Percentiles rank a stretch among this genome's conserved stretches.
Evolutionary conservation across 2,888 invertebrate species (phyloP).

Genomic region (Drosophila nr. perissopoda): DNA sequence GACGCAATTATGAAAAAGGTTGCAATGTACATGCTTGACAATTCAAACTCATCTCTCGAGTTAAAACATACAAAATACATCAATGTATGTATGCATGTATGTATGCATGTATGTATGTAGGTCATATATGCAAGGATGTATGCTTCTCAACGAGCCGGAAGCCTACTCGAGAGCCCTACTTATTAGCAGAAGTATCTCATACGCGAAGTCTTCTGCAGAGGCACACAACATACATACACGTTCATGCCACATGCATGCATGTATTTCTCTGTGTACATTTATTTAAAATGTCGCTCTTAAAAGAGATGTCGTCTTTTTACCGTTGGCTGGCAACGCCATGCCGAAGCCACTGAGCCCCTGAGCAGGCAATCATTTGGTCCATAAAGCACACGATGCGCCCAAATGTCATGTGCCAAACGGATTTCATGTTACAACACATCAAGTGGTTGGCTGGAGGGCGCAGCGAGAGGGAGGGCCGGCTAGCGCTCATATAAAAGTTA

Average conservation of each 20-base stretch:
- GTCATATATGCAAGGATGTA: background rate
- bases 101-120: background rate
- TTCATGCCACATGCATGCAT: background rate
- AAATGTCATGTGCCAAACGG: constrained; percentile 65
- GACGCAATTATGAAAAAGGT: background rate
- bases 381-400: constrained; percentile 72
- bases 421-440: constrained; percentile 63
- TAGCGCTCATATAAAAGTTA: constrained; percentile 52
- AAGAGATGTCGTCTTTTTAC: constrained; percentile 45
- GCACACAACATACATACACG: background rate
- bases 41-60: background rate
- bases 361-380: constrained; percentile 74
- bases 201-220: background rate
- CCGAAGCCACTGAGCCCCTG: constrained; percentile 58
- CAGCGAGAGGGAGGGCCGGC: background rate
- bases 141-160: constrained; percentile 3
- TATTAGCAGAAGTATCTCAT: constrained; percentile 44
- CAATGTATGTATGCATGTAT: background rate
- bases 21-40: too few relatives aligned
- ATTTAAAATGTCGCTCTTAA: constrained; percentile 34
- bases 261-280: constrained; percentile 5
- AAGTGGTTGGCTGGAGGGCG: constrained; percentile 9
- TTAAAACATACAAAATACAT: constrained; percentile 1
- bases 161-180: constrained; percentile 43
- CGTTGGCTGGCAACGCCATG: constrained; percentile 35